These are phyloP conservation scores for Thereva nobilitata DNA, from an alignment of 2,888 invertebrate species.

Conservation along the genomic window DNA sequence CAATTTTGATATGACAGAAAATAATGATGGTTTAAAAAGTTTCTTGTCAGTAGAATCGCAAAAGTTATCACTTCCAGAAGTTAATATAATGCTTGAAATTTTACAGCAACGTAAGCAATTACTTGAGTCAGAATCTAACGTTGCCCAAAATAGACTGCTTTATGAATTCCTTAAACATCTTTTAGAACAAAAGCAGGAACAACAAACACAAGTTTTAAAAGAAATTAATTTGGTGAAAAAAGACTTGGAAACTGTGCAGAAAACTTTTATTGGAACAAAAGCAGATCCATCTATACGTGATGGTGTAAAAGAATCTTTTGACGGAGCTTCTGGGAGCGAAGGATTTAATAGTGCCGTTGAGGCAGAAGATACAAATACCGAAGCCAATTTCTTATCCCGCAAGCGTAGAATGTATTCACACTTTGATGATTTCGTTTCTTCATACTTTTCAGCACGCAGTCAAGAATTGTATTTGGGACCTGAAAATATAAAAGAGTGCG, in stretches of 20 bases:
- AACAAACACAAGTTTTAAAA: slow-evolving; percentile 66
- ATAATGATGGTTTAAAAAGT: slow-evolving; percentile 63
- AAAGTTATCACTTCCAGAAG: slow-evolving; percentile 74
- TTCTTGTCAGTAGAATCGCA: slow-evolving; percentile 72
- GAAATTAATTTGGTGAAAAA: slow-evolving; percentile 77
- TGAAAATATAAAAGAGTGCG: slow-evolving; percentile 39
- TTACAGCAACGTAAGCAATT: slow-evolving; percentile 77
- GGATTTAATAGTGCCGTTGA: slow-evolving; percentile 25
- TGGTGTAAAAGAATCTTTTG: slow-evolving; percentile 1
- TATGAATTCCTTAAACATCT: slow-evolving; percentile 82
- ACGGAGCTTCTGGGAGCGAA: slow-evolving; percentile 2
- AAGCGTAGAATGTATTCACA: slow-evolving; percentile 58
- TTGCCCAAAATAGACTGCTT: slow-evolving; percentile 78
- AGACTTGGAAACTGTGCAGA: slow-evolving; percentile 74
- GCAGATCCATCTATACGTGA: slow-evolving; percentile 1
- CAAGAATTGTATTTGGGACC: slow-evolving; percentile 68
- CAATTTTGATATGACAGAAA: slow-evolving; percentile 47
- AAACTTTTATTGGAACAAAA: slow-evolving; percentile 60
- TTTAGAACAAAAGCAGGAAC: slow-evolving; percentile 71
- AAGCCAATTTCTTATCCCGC: slow-evolving; percentile 39
- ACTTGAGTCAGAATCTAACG: slow-evolving; percentile 78
- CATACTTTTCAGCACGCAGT: slow-evolving; percentile 79
- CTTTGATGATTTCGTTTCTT: slow-evolving; percentile 86
- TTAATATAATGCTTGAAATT: slow-evolving; percentile 80
- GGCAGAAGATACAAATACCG: slow-evolving; percentile 26